Evolutionary conservation across 1,140 invertebrate genomes (phyloP), one percentile per base, ranked within the genome.

Genomic region (Helicoverpa armigera): DNA sequence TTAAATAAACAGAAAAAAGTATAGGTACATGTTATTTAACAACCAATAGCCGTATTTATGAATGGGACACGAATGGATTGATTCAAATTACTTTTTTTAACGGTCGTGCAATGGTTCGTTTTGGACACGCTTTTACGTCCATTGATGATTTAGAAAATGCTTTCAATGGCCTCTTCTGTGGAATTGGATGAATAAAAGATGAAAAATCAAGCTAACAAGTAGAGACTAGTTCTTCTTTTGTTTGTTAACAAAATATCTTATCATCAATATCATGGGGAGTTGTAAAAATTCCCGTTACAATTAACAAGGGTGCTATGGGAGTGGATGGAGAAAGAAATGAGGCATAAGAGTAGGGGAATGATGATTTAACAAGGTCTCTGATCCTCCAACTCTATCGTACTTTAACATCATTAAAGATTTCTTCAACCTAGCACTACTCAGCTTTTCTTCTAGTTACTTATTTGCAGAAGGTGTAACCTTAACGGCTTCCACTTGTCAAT

Each of bases 31-130:
- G n/a, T n/a, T 14, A 29, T 2, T 43, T 48, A 10, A 43, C 7
- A 65, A 23, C 56, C 56, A n/a, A 58, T 18, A 58, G 16, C 7
- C 1, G 7, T 18, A 16, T 65, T 48, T 14, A 43, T 65, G 61
- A 65, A 65, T 65, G 35, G 35, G 43, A 65, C 35, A 65, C 43
- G 61, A 65, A 65, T 65, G 35, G 35, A 65, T 43, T 31, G 61
- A 65, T 48, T 65, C 14, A 65, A 65, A 65, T 65, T 65, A 65
- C 61, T 43, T 65, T 56, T 35, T 48, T 65, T 65, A 48, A 65
- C 61, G 61, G 61, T 35, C 43, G 61, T 14, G 43, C 61, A 14
- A 43, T 65, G 31, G 31, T 65, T 31, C 7, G 9, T 10, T 65
- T 58, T 65, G 4, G 61, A 65, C 61, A 65, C 61, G 61, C 35